Conservation (phyloP, 2,113 vertebrate genomes). For the Pseudorectes ferrugineus region DNA sequence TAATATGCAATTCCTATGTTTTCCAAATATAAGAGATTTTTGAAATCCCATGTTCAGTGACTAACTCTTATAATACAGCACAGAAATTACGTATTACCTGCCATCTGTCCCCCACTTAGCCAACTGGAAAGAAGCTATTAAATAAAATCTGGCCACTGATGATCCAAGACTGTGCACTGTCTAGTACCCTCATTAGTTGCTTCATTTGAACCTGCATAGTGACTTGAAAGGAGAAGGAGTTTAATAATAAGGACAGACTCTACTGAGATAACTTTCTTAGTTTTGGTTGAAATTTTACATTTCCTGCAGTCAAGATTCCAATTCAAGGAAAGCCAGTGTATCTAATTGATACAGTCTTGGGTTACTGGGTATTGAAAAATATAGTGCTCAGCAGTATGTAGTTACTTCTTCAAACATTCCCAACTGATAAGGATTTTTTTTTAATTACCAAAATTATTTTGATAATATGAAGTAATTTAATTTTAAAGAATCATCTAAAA, state of each 20-base stretch:
- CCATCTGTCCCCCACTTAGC: background rate
- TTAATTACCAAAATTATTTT: background rate
- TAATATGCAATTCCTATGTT: background rate
- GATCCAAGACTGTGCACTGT: background rate
- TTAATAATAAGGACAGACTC: background rate
- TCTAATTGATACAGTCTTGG: background rate
- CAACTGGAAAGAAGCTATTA: background rate
- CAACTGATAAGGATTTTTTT: background rate
- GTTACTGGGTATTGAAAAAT: background rate
- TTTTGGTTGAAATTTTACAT: background rate
- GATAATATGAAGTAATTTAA: background rate
- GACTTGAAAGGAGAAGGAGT: background rate
- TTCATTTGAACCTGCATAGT: background rate
- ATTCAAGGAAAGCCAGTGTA: background rate
- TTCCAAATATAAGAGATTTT: background rate
- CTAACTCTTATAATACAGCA: background rate
- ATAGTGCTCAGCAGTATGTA: background rate
- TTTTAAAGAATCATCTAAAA: background rate
- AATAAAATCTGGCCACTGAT: background rate
- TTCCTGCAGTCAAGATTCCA: background rate
- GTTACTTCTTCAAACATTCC: background rate
- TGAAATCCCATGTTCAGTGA: background rate
- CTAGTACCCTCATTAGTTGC: background rate
- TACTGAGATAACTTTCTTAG: background rate
- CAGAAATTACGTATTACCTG: background rate